Evolutionary conservation across 2,888 invertebrate species (phyloP), one percentile per base, ranked within the genome.

Genomic region (Drosophila maculinotata): DNA sequence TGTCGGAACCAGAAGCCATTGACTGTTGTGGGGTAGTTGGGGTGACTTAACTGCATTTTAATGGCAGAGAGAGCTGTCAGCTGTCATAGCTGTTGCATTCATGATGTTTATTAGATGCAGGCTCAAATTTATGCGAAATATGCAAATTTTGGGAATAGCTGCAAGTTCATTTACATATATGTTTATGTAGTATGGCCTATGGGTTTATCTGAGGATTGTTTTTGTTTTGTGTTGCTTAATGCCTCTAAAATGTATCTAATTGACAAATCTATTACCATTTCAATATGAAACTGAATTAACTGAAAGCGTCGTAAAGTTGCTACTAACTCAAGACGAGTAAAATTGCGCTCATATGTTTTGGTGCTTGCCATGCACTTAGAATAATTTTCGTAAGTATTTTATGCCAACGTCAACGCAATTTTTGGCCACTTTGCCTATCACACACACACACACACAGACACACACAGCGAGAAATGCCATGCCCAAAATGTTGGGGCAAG

Each of bases 301-400:
- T 20, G 20, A 3, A 20, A 20, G 20, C 4, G 9, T 31, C 2
- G 20, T 4, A 17, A 30, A 45, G n/a, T 2, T 12, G 1, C 3
- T 17, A n/a, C 28, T 30, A 17, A 28, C 12, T 9, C 8, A n/a
- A n/a, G 5, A 30, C 15, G 15, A n/a, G 9, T 45, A 17, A 6
- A 26, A 23, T 30, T 31, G n/a, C 41, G 41, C 51, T 48, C 52
- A 47, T 35, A 69, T 51, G 35, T 17, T 20, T 47, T 41, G 15
- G 9, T 47, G 52, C 36, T 17, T 39, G 54, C 48, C 47, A 17
- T 45, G 72, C 76, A 86, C 84, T 82, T 78, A 66, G 71, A 72
- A 75, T 75, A 77, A 80, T 77, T 81, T 71, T 57, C 39, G 51
- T 58, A 67, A 75, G 66, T 63, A 82, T 79, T 85, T 85, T 66